A percentile compares a stretch with the other conserved stretches of the same genome.
These are phyloP conservation scores for Drosophila rufa DNA, from an alignment of 1,140 invertebrate genomes.

Conservation along the genomic window DNA sequence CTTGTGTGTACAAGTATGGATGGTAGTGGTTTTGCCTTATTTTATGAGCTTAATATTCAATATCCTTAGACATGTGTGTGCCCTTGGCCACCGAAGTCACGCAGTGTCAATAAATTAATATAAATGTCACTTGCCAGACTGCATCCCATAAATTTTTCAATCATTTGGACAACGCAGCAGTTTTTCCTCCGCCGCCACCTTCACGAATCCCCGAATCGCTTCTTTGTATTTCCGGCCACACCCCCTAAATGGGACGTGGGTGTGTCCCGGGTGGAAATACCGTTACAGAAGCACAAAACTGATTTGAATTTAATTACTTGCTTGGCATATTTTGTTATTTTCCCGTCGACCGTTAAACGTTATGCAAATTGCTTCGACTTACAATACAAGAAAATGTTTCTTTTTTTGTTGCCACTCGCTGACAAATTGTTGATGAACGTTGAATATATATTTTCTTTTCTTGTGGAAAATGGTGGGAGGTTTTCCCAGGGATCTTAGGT, in stretches of 20 bases:
- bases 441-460: constrained; percentile 62
- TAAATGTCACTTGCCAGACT: constrained; percentile 61
- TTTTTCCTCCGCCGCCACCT: constrained; percentile 24
- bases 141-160: constrained; percentile 56
- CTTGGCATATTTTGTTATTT: constrained; percentile 46
- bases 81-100: constrained; percentile 46
- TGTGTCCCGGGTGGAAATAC: constrained; percentile 19
- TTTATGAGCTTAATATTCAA: constrained; percentile 51
- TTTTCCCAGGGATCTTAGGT: constrained; percentile 3
- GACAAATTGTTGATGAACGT: constrained; percentile 83
- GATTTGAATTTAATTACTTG: constrained; percentile 79
- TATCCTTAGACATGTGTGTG: constrained; percentile 37
- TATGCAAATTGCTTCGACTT: constrained; percentile 68
- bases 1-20: too few species aligned
- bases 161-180: constrained; percentile 45
- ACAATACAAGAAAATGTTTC: constrained; percentile 39
- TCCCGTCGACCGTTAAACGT: constrained; percentile 66
- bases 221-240: constrained; percentile 4
- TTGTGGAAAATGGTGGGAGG: neutral
- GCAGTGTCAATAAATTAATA: constrained; percentile 61
- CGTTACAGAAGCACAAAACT: constrained; percentile 52
- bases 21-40: constrained; percentile 7
- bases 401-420: constrained; percentile 61
- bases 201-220: too few species aligned
- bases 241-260: constrained; percentile 6